These are phyloP conservation scores for Trilocha varians DNA, from an alignment of 2,888 invertebrate genomes.

Conservation along the genomic window DNA sequence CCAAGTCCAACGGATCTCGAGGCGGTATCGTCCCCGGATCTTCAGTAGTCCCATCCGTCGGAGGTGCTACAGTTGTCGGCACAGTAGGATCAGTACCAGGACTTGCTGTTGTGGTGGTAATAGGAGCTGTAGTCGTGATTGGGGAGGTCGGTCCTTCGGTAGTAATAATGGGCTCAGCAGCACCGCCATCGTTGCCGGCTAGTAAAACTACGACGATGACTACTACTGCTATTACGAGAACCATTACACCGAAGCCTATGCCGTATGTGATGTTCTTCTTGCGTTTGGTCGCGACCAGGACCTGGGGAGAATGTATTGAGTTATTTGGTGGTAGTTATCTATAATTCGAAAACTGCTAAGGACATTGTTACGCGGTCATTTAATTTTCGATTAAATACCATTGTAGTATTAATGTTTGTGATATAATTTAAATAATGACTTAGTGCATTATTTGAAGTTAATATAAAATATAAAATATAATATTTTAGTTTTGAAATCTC, in stretches of 20 bases:
- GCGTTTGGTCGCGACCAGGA: conserved; percentile 73
- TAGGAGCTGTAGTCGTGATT: conserved; percentile 13
- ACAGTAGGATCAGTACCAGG: too few species aligned
- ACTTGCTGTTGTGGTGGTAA: conserved; percentile 17
- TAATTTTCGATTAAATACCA: too few species aligned
- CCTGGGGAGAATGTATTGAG: conserved; percentile 67
- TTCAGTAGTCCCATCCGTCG: conserved; percentile 10
- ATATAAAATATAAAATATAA: too few species aligned
- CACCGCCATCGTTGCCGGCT: conserved; percentile 44
- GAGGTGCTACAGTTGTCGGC: conserved; percentile 9
- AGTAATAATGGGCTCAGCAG: conserved; percentile 34
- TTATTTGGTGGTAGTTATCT: too few species aligned
- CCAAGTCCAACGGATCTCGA: conserved; percentile 61
- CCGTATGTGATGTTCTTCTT: conserved; percentile 70
- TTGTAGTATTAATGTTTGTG: too few species aligned
- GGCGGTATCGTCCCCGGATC: conserved; percentile 24
- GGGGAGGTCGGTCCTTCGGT: conserved; percentile 29
- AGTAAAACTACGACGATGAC: conserved; percentile 74
- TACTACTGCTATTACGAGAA: conserved; percentile 74
- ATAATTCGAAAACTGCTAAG: too few species aligned
- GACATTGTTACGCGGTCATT: too few species aligned
- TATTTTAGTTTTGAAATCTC: too few species aligned
- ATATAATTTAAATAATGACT: too few species aligned
- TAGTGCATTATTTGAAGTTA: too few species aligned
- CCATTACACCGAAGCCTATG: conserved; percentile 68